phyloP scores from a whole-genome alignment of 2,888 invertebrate species.

The Archips crataeganus region DNA sequence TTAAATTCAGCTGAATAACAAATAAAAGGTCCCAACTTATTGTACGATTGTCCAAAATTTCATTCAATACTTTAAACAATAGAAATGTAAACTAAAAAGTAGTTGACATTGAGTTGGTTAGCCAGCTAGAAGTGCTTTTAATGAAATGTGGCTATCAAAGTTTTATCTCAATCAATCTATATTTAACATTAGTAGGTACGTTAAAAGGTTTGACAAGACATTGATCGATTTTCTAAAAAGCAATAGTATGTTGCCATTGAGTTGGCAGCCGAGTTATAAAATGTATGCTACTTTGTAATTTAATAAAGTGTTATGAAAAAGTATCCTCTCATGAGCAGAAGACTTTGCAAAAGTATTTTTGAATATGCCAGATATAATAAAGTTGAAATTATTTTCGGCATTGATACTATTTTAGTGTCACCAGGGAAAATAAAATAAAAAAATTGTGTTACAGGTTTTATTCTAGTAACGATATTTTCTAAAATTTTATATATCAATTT shows the following conservation, averaged over 20 bases:
- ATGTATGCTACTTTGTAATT: background rate
- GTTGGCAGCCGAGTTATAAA: background rate
- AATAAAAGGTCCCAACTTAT: background rate
- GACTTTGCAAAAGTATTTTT: background rate
- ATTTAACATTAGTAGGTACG: conserved; percentile 51
- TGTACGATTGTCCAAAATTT: background rate
- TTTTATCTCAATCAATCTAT: conserved; percentile 53
- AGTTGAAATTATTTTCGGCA: background rate
- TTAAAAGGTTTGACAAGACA: conserved; percentile 63
- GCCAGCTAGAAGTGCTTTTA: conserved; percentile 29
- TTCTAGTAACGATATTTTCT: conserved; percentile 24
- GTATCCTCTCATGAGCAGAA: background rate
- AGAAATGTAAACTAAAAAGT: conserved; percentile 18
- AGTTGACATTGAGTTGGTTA: conserved; percentile 22
- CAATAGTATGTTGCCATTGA: conserved; percentile 15
- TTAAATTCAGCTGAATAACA: too few species aligned
- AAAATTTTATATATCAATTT: conserved; percentile 16
- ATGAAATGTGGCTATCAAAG: conserved; percentile 33
- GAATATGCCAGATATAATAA: background rate
- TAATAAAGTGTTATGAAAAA: background rate
- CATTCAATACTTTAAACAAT: conserved; percentile 1
- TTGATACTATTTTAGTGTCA: background rate
- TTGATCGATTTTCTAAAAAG: conserved; percentile 53
- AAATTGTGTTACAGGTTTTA: conserved; percentile 28
- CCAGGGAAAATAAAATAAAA: background rate